phyloP scores from a whole-genome alignment of 2,888 invertebrate genomes.

The Platycnemis pennipes region DNA sequence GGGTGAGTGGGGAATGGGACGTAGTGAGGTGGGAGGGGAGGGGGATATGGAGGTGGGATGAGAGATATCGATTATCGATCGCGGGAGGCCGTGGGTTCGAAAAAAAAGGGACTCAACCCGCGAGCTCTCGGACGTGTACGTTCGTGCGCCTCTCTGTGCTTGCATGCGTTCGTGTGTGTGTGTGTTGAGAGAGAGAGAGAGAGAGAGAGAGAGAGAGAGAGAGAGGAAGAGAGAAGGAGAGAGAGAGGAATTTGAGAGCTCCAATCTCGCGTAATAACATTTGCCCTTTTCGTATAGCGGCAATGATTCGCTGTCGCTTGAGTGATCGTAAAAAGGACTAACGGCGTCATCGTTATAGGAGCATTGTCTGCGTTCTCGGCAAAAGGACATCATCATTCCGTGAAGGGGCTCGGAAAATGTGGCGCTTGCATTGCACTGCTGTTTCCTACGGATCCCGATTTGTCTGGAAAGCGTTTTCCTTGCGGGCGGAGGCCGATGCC shows the following conservation, averaged over 20 bases:
- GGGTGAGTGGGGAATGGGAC: not conserved
- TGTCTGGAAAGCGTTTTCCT: slow-evolving; percentile 31
- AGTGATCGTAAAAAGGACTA: slow-evolving; percentile 36
- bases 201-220: not conserved
- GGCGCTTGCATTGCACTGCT: not conserved
- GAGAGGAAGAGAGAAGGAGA: not conserved
- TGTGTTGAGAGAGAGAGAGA: not conserved
- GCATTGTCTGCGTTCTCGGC: not conserved
- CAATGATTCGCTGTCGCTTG: slow-evolving; percentile 35
- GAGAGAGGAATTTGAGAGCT: not conserved
- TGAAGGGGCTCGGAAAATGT: not conserved
- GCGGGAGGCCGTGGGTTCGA: slow-evolving; percentile 35
- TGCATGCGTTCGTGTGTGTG: not conserved
- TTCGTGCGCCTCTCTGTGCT: not conserved
- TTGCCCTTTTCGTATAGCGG: slow-evolving; percentile 29
- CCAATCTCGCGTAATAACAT: slow-evolving; percentile 34
- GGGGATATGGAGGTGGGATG: not conserved
- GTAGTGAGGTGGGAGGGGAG: not conserved
- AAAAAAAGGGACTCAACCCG: not conserved
- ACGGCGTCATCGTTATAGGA: slow-evolving; percentile 27
- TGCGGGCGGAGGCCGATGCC: not conserved
- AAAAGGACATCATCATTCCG: slow-evolving; percentile 35
- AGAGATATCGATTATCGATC: slow-evolving; percentile 30
- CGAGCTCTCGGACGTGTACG: not conserved
- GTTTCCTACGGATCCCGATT: not conserved